These are phyloP conservation scores for Pluvialis apricaria DNA, from an alignment of 2,113 vertebrate species.

Conservation along the genomic window DNA sequence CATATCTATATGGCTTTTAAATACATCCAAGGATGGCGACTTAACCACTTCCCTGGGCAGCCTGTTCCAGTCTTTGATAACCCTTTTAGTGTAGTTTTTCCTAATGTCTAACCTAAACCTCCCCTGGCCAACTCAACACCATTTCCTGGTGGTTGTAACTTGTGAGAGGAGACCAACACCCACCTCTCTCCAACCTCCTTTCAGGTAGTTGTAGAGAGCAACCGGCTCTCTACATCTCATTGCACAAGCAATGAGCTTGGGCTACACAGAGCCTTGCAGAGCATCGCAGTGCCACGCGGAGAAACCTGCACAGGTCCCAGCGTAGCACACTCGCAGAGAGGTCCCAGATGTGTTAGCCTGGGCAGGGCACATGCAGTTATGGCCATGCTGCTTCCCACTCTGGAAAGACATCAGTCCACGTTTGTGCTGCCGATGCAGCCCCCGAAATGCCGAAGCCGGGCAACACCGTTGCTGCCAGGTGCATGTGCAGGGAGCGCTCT, in stretches of 20 bases:
- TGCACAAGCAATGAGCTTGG: background rate
- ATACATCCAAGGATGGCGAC: too few species aligned
- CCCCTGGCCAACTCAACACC: too few species aligned
- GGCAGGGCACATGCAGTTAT: background rate
- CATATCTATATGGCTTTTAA: too few species aligned
- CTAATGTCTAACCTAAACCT: too few species aligned
- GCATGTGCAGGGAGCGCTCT: background rate
- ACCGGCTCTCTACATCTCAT: too few species aligned
- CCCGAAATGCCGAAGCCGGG: fast-evolving
- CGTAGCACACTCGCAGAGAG: fast-evolving
- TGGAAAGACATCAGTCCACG: background rate
- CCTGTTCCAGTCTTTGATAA: too few species aligned
- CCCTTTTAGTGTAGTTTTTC: too few species aligned
- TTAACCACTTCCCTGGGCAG: too few species aligned
- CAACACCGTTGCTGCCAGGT: background rate
- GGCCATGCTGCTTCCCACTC: background rate
- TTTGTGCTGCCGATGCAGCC: background rate
- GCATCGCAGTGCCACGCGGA: fast-evolving
- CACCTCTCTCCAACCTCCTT: too few species aligned
- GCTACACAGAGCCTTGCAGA: background rate
- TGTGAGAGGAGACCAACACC: too few species aligned
- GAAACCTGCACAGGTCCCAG: background rate
- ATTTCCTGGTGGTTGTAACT: too few species aligned
- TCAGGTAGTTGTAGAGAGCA: too few species aligned
- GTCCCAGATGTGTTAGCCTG: background rate